Base-by-base conservation (phyloP, 1,140 invertebrate species). In the Lerema accius region DNA sequence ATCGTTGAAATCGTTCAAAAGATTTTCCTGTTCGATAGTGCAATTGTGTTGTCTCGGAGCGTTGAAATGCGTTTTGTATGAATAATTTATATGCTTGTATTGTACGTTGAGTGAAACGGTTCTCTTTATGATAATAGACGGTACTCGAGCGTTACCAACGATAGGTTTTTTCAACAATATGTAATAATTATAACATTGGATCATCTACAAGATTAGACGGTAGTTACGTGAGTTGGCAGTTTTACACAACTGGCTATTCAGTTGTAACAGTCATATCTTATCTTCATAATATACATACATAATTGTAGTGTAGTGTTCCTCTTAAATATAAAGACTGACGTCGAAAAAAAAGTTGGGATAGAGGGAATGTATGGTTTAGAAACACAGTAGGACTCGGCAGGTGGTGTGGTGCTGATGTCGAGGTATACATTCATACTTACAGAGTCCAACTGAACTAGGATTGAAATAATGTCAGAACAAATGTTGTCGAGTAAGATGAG, bases 21-120 rank as follows among this genome's bases (percentile, higher is more conserved):
- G 26, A 58, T 46, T 58, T 58, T 58, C 28, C 42, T 58, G 42
- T 58, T 11, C 55, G 28, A 45, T 51, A 55, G 39, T 48, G 45
- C 42, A 58, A 46, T 19, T 28, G 23, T 15, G 23, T 15, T 46
- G 23, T 58, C 42, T 58, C 5, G 23, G 23, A 46, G 28, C 42
- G 40, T 56, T 58, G 42, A 35, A 46, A 58, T 58, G 55, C 42
- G 45, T 45, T 46, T 58, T 17, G 15, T 58, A 58, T 58, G 55
- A 58, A 58, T 58, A 58, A 58, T 58, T 32, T 46, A 58, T 45
- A 35, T 58, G 7, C 40, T 15, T 55, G 16, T 23, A 26, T 9
- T 14, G 39, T 43, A 42, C 37, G 43, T 45, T 35, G 42, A 58
- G 53, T 45, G 53, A 58, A 58, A 58, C 53, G 53, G 42, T 58